A percentile compares a stretch with the other conserved stretches of the same genome.
These are phyloP conservation scores for Zaprionus davidi DNA, from an alignment of 1,140 invertebrate species.

Conservation along the genomic window DNA sequence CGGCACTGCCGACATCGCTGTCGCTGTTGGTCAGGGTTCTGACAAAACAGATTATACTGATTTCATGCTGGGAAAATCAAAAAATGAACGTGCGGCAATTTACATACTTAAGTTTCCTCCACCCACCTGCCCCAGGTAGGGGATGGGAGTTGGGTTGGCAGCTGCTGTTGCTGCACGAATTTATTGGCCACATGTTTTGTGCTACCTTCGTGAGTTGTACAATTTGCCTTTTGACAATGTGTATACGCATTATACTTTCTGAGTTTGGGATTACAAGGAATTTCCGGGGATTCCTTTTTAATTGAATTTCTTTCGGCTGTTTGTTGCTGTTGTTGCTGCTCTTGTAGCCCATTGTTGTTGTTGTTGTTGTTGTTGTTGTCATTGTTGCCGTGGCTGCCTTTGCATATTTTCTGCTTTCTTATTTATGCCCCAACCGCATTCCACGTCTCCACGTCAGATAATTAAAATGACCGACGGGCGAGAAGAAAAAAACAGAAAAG, in stretches of 20 bases:
- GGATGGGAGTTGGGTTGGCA: not conserved
- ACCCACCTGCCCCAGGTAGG: not conserved
- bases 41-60: conserved; percentile 78
- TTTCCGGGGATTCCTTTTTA: conserved; percentile 79
- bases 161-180: conserved; percentile 40
- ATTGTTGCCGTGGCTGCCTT: conserved; percentile 51
- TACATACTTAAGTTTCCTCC: conserved; percentile 75
- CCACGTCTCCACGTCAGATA: conserved; percentile 51
- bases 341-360: conserved; percentile 20
- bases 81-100: conserved; percentile 82
- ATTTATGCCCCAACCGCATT: conserved; percentile 29
- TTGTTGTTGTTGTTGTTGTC: conserved; percentile 46
- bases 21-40: conserved; percentile 37
- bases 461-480: conserved; percentile 61
- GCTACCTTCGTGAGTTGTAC: conserved; percentile 77
- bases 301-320: conserved; percentile 67
- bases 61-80: conserved; percentile 81
- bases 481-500: not conserved
- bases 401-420: conserved; percentile 61
- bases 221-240: conserved; percentile 67
- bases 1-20: conserved; percentile 11
- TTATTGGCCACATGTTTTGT: conserved; percentile 80
- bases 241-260: conserved; percentile 50
- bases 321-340: conserved; percentile 35
- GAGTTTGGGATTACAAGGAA: conserved; percentile 74